Evolutionary conservation across 2,888 invertebrate genomes (phyloP), one percentile per base, ranked within the genome.

Genomic region (Ganaspis brasiliensis): DNA sequence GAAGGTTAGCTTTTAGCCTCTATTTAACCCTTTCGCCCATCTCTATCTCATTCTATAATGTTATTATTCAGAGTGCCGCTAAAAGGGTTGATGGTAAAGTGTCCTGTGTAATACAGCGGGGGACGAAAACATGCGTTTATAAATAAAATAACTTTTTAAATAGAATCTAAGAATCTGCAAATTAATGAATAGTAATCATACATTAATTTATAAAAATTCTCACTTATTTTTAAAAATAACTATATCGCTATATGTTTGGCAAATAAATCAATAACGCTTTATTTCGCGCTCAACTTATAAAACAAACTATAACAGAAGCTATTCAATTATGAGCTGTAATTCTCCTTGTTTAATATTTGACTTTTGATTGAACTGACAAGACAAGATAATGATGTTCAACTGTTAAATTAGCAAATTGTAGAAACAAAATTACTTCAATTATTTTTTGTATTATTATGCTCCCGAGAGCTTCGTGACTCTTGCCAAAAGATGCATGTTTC

Each of bases 381-480:
- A 8, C 40, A 63, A 63, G 63, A 40, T 24, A 40, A 63, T 71
- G n/a, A 63, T 56, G 16, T 52, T 52, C 9, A 31, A 56, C 67
- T 74, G 37, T 70, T 35, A 40, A 74, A 37, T 40, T 55, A 61
- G 12, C 16, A 31, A 59, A 73, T 35, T 73, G n/a, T 45, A 37
- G 21, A 24, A 40, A 61, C 19, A 26, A 49, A 49, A 45, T 59
- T 61, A 52, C 31, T 16, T 2, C 16, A 55, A 45, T 49, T 67
- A 67, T 45, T 45, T 37, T 24, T 45, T 67, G 14, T 14, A 67
- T 45, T 55, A 45, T 40, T 19, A 1, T 37, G 6, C 52, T 21
- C 21, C 21, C 24, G 21, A 52, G 10, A 21, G 21, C 31, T 16
- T 67, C 73, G 40, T 40, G 61, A 57, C 59, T 75, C 37, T 55